A percentile compares a stretch with the other conserved stretches of the same genome.
Conservation (phyloP, 2,888 invertebrate genomes). For the Clistopyga incitator region DNA sequence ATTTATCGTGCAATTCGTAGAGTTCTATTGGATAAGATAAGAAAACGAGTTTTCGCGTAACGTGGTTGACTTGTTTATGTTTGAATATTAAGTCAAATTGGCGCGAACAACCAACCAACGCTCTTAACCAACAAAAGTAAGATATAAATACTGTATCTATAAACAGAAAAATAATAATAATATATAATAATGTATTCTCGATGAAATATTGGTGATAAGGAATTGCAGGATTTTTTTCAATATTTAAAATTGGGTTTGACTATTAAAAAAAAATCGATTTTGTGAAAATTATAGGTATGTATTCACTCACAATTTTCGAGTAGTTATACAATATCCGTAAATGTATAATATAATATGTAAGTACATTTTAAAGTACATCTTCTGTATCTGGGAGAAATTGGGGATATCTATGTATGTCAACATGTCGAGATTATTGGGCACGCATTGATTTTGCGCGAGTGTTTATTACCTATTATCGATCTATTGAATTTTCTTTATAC, state of each 20-base stretch:
- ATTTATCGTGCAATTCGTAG: constrained; percentile 1
- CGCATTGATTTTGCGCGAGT: constrained; percentile 7
- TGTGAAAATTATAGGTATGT: constrained; percentile 65
- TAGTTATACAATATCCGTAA: constrained; percentile 51
- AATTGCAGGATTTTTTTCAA: not conserved
- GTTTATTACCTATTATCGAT: constrained; percentile 1
- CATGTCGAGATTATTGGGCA: constrained; percentile 34
- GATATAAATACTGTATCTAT: not conserved
- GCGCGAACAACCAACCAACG: too few species aligned
- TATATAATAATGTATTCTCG: too few species aligned
- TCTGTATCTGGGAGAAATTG: constrained; percentile 34
- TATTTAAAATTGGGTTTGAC: not conserved
- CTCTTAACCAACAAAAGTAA: too few species aligned
- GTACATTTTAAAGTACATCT: constrained; percentile 59
- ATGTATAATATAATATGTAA: constrained; percentile 53
- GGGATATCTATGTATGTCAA: constrained; percentile 3
- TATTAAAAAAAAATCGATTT: not conserved
- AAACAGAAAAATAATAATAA: too few species aligned
- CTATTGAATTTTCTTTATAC: not conserved
- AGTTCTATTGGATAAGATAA: constrained; percentile 57
- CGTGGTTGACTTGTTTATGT: constrained; percentile 43
- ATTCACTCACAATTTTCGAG: constrained; percentile 53
- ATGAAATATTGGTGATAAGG: too few species aligned
- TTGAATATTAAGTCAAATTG: constrained; percentile 1
- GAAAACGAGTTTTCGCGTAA: constrained; percentile 45